These are phyloP conservation scores for Pedetes capensis DNA, from an alignment of 2,113 vertebrate genomes.

Conservation along the genomic window DNA sequence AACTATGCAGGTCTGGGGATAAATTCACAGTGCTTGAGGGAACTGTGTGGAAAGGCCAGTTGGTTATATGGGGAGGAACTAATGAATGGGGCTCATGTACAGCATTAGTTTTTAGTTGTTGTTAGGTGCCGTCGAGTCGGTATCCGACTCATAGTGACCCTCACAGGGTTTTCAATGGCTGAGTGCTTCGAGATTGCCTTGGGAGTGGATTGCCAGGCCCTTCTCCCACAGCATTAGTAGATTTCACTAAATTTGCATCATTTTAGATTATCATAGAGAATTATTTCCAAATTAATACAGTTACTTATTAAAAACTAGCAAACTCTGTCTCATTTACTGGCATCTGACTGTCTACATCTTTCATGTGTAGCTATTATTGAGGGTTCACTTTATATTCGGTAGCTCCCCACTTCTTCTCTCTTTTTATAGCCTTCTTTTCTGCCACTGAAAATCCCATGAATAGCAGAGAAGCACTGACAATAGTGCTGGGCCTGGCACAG, in stretches of 20 bases:
- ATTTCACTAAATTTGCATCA: not conserved
- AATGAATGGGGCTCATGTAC: not conserved
- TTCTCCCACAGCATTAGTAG: not conserved
- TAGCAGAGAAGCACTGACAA: no score
- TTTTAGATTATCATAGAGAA: not conserved
- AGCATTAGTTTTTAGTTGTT: no score
- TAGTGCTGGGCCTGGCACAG: no score
- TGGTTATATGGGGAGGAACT: not conserved
- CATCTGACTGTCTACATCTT: not conserved
- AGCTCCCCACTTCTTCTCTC: not conserved
- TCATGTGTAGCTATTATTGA: not conserved
- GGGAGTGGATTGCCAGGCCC: no score
- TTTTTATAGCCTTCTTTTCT: not conserved
- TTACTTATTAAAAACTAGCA: slow-evolving; percentile 5
- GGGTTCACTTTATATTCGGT: not conserved
- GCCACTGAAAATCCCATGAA: no score
- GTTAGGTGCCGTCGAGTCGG: no score
- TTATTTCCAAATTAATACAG: not conserved
- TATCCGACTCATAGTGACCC: no score
- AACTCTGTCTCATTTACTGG: not conserved
- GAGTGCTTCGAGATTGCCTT: no score
- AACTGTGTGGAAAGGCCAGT: not conserved
- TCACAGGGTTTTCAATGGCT: no score
- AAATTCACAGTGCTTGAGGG: not conserved
- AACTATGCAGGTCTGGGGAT: not conserved